Percentiles rank a stretch among this genome's conserved stretches.
These are phyloP conservation scores for Sminthopsis crassicaudata DNA, from an alignment of 2,113 vertebrate genomes.

Conservation along the genomic window DNA sequence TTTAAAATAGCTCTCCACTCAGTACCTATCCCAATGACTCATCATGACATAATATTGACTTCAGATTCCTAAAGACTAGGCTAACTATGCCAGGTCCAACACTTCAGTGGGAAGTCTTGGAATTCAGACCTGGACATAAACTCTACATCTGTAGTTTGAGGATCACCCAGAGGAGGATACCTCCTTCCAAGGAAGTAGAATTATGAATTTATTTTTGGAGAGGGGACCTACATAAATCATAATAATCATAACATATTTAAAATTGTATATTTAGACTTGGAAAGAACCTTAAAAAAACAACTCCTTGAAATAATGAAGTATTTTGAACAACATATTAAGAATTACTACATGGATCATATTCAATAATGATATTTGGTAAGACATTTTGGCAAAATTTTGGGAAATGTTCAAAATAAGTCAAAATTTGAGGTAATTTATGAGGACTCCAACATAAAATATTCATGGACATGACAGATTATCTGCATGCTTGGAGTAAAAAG, in stretches of 20 bases:
- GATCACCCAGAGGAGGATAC: not conserved
- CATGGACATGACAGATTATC: not conserved
- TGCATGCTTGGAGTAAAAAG: not conserved
- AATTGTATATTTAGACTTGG: not conserved
- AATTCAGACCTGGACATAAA: not conserved
- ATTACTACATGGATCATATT: not conserved
- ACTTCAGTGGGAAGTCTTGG: not conserved
- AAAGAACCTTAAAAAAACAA: not conserved
- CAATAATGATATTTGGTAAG: not conserved
- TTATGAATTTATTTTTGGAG: not conserved
- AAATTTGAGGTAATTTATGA: not conserved
- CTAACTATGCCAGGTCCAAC: not conserved
- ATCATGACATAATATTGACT: not conserved
- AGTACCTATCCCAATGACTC: not conserved
- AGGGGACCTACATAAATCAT: not conserved
- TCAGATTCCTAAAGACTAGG: not conserved
- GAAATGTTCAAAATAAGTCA: not conserved
- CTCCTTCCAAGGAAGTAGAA: not conserved
- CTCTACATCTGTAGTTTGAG: not conserved
- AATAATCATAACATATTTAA: not conserved
- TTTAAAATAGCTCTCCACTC: not conserved
- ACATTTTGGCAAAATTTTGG: not conserved
- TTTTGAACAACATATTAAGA: not conserved
- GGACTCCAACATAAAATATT: not conserved
- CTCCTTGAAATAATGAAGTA: not conserved